Percentiles rank a stretch among this genome's conserved stretches.
Evolutionary conservation across 2,113 vertebrate species (phyloP).

Genomic region (Poeciliopsis turrubarensis): DNA sequence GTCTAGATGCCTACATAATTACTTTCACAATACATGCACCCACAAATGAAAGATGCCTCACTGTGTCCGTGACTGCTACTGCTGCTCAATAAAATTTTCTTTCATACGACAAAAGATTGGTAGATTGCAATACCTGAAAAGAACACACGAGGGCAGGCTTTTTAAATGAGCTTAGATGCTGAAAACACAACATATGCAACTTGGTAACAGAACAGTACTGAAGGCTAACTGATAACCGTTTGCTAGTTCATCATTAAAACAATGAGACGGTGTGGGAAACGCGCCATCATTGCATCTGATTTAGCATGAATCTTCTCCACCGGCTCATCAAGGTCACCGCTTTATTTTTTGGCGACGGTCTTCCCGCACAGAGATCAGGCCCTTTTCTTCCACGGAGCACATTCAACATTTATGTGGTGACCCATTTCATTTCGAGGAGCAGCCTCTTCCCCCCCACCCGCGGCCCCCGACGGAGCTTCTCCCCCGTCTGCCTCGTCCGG

Average conservation of each 20-base stretch:
- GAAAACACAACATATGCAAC: too few species aligned
- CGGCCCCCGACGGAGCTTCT: conserved; percentile 37
- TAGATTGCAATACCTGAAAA: too few species aligned
- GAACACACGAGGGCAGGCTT: too few species aligned
- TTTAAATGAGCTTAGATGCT: too few species aligned
- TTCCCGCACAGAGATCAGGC: conserved; percentile 1
- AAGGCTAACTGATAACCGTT: conserved; percentile 5
- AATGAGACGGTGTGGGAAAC: background rate
- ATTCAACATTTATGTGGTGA: conserved; percentile 77
- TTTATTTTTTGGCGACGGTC: conserved; percentile 21
- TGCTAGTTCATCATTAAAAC: conserved; percentile 11
- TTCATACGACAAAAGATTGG: too few species aligned
- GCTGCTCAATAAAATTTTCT: too few species aligned
- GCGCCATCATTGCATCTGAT: conserved; percentile 19
- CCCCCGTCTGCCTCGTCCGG: conserved; percentile 34
- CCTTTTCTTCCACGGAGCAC: conserved; percentile 45
- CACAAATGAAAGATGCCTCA: too few species aligned
- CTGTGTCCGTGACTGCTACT: too few species aligned
- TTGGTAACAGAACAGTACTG: too few species aligned
- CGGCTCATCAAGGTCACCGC: conserved; percentile 8
- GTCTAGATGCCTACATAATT: too few species aligned
- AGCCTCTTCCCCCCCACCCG: conserved; percentile 53
- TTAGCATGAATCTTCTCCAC: conserved; percentile 30
- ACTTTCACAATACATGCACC: too few species aligned
- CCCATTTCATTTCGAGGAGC: conserved; percentile 77